Percentiles rank a stretch among this genome's conserved stretches.
Conservation (phyloP, 37 sponge, comb jelly and placozoan species). For the Aplysina aerophoba region DNA sequence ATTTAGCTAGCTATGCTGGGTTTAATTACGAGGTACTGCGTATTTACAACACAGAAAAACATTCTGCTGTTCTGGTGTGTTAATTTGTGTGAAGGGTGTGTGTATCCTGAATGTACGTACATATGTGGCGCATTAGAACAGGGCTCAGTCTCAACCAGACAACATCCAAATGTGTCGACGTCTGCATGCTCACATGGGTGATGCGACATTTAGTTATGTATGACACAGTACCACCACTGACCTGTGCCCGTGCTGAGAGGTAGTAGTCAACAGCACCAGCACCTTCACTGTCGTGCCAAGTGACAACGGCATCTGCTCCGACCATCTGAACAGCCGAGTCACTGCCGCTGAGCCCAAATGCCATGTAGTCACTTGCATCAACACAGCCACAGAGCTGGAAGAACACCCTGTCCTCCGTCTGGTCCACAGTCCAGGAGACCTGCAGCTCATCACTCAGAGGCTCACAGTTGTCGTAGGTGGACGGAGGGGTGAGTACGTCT, state of each 20-base stretch:
- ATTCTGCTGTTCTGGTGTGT: too few relatives aligned
- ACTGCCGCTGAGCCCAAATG: conserved; percentile 75
- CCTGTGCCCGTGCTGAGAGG: conserved; percentile 47
- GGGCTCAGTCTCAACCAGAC: too few relatives aligned
- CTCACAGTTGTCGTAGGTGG: conserved; percentile 30
- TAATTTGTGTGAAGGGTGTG: too few relatives aligned
- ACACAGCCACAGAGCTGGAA: conserved; percentile 54
- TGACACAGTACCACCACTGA: too few relatives aligned
- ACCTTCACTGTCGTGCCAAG: conserved; percentile 44
- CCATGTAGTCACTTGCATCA: conserved; percentile 49
- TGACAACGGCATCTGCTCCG: conserved; percentile 59
- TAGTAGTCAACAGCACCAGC: conserved; percentile 66
- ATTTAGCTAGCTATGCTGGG: too few relatives aligned
- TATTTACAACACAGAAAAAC: too few relatives aligned
- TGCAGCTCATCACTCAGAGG: neutral
- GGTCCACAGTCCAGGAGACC: conserved; percentile 29
- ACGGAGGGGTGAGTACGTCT: neutral
- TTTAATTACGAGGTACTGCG: too few relatives aligned
- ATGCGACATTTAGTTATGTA: too few relatives aligned
- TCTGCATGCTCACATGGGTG: too few relatives aligned
- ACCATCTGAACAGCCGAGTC: conserved; percentile 37
- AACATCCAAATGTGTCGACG: too few relatives aligned
- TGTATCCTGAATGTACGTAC: too few relatives aligned
- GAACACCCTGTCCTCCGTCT: neutral
- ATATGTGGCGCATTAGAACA: too few relatives aligned